These are phyloP conservation scores for Eulimnadia texana DNA, from an alignment of 1,140 invertebrate species.

Conservation along the genomic window DNA sequence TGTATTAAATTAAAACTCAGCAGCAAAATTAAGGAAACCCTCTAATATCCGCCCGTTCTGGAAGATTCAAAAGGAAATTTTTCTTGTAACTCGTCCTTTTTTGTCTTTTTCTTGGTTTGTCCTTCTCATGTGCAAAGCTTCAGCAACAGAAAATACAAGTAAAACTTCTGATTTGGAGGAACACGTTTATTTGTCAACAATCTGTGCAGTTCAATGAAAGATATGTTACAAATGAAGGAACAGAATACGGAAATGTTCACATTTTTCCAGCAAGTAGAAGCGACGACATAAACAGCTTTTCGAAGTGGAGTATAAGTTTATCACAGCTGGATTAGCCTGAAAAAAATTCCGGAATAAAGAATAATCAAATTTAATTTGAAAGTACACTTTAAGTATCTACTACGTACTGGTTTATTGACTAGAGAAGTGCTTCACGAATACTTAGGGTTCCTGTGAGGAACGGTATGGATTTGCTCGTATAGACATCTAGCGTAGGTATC, in stretches of 20 bases:
- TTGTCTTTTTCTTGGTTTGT: not conserved
- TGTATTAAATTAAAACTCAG: constrained; percentile 30
- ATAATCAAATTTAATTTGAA: not conserved
- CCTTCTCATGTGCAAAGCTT: not conserved
- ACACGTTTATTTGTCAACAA: too few species aligned
- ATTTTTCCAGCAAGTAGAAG: too few species aligned
- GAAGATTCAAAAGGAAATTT: too few species aligned
- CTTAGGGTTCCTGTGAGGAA: not conserved
- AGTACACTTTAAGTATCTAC: not conserved
- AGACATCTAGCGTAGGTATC: not conserved
- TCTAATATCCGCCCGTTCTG: too few species aligned
- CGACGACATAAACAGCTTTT: not conserved
- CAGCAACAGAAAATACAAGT: too few species aligned
- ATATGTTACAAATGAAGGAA: not conserved
- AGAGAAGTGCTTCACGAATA: not conserved
- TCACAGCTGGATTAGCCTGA: not conserved
- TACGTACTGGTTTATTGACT: not conserved
- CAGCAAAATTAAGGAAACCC: too few species aligned
- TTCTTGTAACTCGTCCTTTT: not conserved
- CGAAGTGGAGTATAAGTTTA: not conserved
- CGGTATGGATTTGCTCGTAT: not conserved
- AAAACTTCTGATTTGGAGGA: too few species aligned
- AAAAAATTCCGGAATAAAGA: not conserved
- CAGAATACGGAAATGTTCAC: too few species aligned
- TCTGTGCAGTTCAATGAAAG: too few species aligned